Base-by-base conservation (phyloP, 1,140 invertebrate genomes). In the Leptinotarsa defecta region DNA sequence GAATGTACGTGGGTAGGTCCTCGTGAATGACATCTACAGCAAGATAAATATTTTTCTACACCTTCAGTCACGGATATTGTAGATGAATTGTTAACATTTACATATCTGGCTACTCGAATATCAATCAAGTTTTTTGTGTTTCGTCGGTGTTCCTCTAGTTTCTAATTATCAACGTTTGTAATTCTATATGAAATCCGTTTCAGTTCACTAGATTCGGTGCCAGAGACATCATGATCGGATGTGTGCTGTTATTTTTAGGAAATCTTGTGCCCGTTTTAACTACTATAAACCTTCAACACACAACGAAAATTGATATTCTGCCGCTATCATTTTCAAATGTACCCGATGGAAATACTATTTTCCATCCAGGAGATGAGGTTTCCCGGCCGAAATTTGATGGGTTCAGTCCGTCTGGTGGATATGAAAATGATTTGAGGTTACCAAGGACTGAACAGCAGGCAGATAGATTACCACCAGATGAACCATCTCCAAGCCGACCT, bases 211-310 rank as follows among this genome's bases (percentile, higher is more conserved):
- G 6, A 17, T 17, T 57, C 52, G n/a, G 52, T 57, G 52, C 52
- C 5, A 5, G 1, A 57, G 52, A 57, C 0, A 57, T 57, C 52
- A 57, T 57, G 57, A 49, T 22, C 27, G n/a, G 19, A 52, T 68
- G 17, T 69, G 13, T 68, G 20, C 34, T 74, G 48, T 72, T 52
- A 15, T n/a, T 84, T 82, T 48, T 65, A 84, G 83, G 81, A 48
- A 78, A 79, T 74, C 48, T 67, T 17, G 82, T 80, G 17, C 77
- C 77, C 13, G 68, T 84, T 61, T 48, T 82, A 24, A 83, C 83
- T 48, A 84, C 77, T 17, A 81, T 84, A n/a, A 83, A 81, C 52
- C 81, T 84, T 1, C 81, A 83, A 62, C 82, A 84, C 68, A 81
- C 76, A 13, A 70, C 83, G 8, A 79, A 76, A 20, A 57, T 84